A percentile compares a stretch with the other conserved stretches of the same genome.
These are phyloP conservation scores for Pseudorectes ferrugineus DNA, from an alignment of 2,113 vertebrate genomes.

Conservation along the genomic window DNA sequence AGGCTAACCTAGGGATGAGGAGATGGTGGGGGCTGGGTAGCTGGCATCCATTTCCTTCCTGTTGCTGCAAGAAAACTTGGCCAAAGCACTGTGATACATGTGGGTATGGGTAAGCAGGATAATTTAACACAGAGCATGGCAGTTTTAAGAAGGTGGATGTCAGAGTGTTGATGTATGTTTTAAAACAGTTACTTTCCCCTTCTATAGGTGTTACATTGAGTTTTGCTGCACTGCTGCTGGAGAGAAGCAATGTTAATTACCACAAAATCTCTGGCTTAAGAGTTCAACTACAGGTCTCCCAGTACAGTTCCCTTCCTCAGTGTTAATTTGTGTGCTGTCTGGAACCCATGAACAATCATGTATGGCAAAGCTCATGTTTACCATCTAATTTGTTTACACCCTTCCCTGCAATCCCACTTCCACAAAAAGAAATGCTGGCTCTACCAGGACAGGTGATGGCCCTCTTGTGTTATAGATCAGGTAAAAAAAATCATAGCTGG, in stretches of 20 bases:
- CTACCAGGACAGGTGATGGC: background rate
- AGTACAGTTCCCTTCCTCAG: background rate
- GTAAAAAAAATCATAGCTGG: background rate
- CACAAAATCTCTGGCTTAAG: slow-evolving; percentile 8
- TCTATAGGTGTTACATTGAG: background rate
- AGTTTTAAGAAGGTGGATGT: background rate
- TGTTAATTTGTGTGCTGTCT: background rate
- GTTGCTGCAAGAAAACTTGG: background rate
- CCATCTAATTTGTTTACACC: background rate
- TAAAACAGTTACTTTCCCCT: background rate
- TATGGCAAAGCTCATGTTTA: background rate
- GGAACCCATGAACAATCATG: fast-evolving
- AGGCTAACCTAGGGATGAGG: background rate
- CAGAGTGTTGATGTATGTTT: background rate
- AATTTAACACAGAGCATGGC: background rate
- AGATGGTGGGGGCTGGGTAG: background rate
- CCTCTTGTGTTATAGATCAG: background rate
- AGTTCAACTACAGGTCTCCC: background rate
- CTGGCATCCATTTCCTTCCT: background rate
- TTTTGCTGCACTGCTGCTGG: background rate
- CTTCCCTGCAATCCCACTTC: background rate
- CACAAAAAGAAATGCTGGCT: background rate
- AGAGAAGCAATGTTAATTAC: background rate
- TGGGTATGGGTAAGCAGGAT: background rate
- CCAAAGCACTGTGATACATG: background rate